Base-by-base conservation (phyloP, 2,888 invertebrate genomes). In the Leptinotarsa rubiginosa region DNA sequence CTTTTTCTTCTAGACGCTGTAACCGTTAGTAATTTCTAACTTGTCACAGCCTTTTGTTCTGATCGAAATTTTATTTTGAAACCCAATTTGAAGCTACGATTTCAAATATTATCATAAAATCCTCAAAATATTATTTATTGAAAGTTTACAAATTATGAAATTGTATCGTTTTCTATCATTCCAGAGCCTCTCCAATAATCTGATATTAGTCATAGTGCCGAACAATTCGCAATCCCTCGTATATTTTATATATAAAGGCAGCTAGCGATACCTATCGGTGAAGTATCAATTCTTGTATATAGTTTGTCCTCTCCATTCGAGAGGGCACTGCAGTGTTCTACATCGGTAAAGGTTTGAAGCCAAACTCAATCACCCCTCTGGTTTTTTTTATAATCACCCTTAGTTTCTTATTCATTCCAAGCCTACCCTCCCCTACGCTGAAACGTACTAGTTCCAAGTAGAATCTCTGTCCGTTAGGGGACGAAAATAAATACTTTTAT, bases 251-350 rank as follows among this genome's bases (percentile, higher is more conserved):
- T 22, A 25, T 15, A 4, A 12, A 15, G 59, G 25, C 59, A 15
- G 20, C 59, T 25, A 59, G 15, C 59, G 59, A 59, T 3, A 13
- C 25, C 59, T 59, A 20, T 5, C 20, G 59, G 20, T 4, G 5
- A 59, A 13, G 12, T 59, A 13, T 59, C 15, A 22, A 59, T 15
- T 5, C 25, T 25, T 20, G 59, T 4, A 1, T 2, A 59, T 3
- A 70, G 22, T 73, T 72, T n/a, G 13, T 2, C 79, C 75, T 77
- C 75, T 59, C 62, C 25, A 12, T 49, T 31, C 62, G 56, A 77
- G 78, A 73, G 75, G 79, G 70, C 78, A 62, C 69, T 59, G n/a
- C 54, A 16, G 2, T 22, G 2, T 18, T n/a, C 67, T 16, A 12
- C 7, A n/a, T 68, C 15, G 62, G 16, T 62, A 62, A 72, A 16